Percentiles rank a stretch among this genome's conserved stretches.
Evolutionary conservation across 2,797 vertebrate species (phyloP).

Genomic region (Pteronotus mesoamericanus): DNA sequence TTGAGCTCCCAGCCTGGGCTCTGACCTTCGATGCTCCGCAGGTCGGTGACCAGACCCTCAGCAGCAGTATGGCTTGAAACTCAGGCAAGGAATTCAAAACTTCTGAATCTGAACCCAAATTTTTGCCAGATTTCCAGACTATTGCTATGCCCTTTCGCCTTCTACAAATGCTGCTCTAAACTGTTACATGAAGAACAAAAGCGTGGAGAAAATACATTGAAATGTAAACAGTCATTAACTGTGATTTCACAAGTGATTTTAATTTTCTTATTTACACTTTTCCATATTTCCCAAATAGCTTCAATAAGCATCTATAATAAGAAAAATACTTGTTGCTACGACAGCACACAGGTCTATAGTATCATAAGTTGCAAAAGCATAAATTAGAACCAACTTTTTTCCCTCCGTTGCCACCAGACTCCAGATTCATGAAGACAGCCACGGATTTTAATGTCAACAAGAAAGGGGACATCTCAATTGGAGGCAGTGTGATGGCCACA

Average conservation of each 20-base stretch:
- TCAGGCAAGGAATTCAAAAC: neutral
- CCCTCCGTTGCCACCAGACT: rapidly evolving
- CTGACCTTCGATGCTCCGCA: rapidly evolving
- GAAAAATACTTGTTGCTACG: neutral
- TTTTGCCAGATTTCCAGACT: rapidly evolving
- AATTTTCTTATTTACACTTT: neutral
- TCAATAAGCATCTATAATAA: neutral
- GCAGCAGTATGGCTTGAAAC: rapidly evolving
- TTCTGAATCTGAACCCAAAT: no score
- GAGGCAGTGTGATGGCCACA: neutral
- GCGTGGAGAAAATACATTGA: rapidly evolving
- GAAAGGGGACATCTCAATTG: neutral
- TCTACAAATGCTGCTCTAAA: rapidly evolving
- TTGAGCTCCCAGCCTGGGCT: neutral
- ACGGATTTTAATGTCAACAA: rapidly evolving
- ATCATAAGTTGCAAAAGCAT: neutral
- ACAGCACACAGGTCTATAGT: neutral
- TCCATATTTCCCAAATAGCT: neutral
- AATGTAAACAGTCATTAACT: neutral
- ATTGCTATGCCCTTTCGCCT: rapidly evolving
- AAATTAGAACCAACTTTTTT: neutral
- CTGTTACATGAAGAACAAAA: neutral
- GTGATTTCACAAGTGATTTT: neutral
- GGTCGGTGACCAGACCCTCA: no score
- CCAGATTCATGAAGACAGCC: neutral